phyloP scores from a whole-genome alignment of 2,797 vertebrate genomes.

The Danio choprae region DNA sequence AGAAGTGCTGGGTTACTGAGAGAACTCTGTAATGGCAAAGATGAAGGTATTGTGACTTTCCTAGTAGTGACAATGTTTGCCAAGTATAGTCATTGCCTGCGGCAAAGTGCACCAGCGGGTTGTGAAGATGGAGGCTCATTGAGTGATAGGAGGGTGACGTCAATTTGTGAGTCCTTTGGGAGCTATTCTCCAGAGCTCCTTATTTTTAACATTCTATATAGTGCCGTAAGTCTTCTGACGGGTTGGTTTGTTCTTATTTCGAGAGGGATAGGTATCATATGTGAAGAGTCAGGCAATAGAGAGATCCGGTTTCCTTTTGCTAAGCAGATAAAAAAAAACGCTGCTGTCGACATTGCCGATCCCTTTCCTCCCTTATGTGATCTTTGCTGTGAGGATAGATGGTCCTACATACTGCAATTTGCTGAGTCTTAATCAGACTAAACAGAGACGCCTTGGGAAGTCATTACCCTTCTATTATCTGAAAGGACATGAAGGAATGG shows the following conservation, averaged over 20 bases:
- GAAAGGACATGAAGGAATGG: slow-evolving; percentile 61
- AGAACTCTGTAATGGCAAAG: slow-evolving; percentile 47
- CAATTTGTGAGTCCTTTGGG: slow-evolving; percentile 53
- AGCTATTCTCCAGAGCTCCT: slow-evolving; percentile 40
- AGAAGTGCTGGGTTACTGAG: slow-evolving; percentile 21
- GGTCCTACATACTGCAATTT: slow-evolving; percentile 50
- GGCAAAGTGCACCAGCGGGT: slow-evolving; percentile 52
- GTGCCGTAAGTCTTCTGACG: slow-evolving; percentile 7
- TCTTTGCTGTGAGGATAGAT: slow-evolving; percentile 53
- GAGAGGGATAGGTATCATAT: slow-evolving; percentile 4
- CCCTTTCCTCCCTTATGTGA: slow-evolving; percentile 20
- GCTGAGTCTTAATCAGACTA: slow-evolving; percentile 63
- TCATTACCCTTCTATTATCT: slow-evolving; percentile 68
- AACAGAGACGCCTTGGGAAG: slow-evolving; percentile 63
- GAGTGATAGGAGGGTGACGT: slow-evolving; percentile 51
- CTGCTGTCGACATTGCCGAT: slow-evolving; percentile 13
- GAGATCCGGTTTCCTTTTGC: slow-evolving; percentile 5
- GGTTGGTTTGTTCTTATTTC: slow-evolving; percentile 23
- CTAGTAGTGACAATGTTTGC: slow-evolving; percentile 60
- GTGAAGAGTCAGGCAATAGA: not conserved
- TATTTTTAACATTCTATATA: slow-evolving; percentile 52
- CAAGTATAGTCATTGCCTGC: slow-evolving; percentile 63
- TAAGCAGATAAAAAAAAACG: slow-evolving; percentile 22
- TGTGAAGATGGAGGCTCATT: slow-evolving; percentile 52
- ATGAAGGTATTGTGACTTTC: slow-evolving; percentile 58